phyloP scores from a whole-genome alignment of 2,113 vertebrate genomes.

The Nicator chloris region DNA sequence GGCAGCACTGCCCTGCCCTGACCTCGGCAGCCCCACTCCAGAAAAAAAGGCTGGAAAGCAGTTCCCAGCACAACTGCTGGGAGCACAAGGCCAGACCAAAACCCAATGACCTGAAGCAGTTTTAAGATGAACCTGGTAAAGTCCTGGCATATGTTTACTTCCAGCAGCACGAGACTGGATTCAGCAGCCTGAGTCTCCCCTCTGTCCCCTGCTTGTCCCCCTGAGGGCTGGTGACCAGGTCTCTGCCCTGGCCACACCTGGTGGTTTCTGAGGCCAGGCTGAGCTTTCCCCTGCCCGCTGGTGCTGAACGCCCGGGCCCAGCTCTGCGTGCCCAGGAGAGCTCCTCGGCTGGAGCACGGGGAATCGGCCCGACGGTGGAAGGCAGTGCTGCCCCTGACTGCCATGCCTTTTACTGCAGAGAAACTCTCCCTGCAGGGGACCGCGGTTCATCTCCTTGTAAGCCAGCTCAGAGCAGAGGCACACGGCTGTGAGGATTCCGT shows the following conservation, averaged over 20 bases:
- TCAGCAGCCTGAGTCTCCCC: not conserved
- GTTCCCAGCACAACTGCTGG: not conserved
- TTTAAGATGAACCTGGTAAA: not conserved
- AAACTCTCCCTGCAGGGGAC: not conserved
- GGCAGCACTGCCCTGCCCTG: not conserved
- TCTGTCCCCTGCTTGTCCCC: too few species aligned
- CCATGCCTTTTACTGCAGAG: rapidly evolving
- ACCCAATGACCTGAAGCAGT: not conserved
- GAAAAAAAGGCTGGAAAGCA: not conserved
- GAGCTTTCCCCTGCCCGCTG: not conserved
- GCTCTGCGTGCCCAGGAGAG: not conserved
- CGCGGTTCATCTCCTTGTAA: rapidly evolving
- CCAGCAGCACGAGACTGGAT: not conserved
- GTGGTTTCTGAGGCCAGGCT: not conserved
- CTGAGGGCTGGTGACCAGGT: rapidly evolving
- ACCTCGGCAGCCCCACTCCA: not conserved
- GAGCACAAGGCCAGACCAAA: not conserved
- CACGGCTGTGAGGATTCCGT: rapidly evolving
- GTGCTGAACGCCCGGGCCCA: not conserved
- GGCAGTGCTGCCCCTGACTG: not conserved
- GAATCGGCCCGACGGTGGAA: rapidly evolving
- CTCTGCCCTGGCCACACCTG: not conserved
- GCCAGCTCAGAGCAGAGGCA: not conserved
- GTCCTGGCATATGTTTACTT: not conserved
- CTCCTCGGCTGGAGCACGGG: not conserved